Conservation (phyloP, 2,888 invertebrate genomes). For the Odontocerum albicorne region DNA sequence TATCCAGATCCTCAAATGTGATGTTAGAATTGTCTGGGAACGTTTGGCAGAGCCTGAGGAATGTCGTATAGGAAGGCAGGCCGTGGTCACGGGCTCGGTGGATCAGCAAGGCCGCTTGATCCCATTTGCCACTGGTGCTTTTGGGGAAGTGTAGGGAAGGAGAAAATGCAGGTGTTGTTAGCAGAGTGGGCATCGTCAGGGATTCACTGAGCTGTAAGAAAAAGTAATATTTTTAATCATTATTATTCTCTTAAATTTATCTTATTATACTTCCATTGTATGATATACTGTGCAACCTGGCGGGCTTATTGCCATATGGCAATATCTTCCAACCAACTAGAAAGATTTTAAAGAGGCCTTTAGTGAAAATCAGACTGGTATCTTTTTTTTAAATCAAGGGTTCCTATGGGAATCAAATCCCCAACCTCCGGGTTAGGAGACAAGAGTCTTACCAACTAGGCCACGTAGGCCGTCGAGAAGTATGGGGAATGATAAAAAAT, state of each 20-base stretch:
- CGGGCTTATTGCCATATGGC: no score
- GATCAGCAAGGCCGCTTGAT: slow-evolving; percentile 55
- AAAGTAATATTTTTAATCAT: no score
- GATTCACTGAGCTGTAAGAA: slow-evolving; percentile 60
- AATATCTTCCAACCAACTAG: no score
- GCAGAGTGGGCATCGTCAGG: slow-evolving; percentile 61
- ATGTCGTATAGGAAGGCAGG: slow-evolving; percentile 70
- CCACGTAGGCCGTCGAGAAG: no score
- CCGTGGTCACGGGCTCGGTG: slow-evolving; percentile 80
- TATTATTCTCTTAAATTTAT: neutral
- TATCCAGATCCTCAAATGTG: slow-evolving; percentile 60
- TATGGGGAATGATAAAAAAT: no score
- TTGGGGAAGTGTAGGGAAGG: slow-evolving; percentile 60
- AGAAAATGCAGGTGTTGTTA: slow-evolving; percentile 64
- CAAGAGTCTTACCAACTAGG: no score
- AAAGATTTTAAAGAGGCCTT: no score
- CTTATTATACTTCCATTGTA: neutral
- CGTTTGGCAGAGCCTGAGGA: slow-evolving; percentile 66
- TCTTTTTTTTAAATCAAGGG: no score
- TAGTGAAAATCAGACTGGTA: no score
- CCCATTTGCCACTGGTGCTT: slow-evolving; percentile 52
- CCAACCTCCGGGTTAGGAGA: no score
- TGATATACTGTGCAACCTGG: no score
- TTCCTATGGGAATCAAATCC: no score
- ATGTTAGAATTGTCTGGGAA: slow-evolving; percentile 47